phyloP scores from a whole-genome alignment of 1,140 invertebrate genomes.

The Episyrphus balteatus region DNA sequence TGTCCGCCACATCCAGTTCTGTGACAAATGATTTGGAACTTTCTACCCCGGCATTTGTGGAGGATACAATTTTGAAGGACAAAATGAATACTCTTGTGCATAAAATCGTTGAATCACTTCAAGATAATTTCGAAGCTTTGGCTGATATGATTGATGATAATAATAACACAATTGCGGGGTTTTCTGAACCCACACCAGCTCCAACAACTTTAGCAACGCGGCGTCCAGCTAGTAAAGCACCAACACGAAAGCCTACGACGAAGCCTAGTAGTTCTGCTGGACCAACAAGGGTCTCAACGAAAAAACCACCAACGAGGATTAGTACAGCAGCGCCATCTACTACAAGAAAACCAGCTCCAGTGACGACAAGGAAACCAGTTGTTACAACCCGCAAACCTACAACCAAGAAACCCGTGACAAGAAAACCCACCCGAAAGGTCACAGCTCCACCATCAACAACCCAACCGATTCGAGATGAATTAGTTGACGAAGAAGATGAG shows the following conservation, averaged over 20 bases:
- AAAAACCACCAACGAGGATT: slow-evolving; percentile 36
- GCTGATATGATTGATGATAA: slow-evolving; percentile 54
- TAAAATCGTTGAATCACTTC: slow-evolving; percentile 68
- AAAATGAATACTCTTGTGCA: slow-evolving; percentile 72
- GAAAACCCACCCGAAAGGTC: slow-evolving; percentile 12
- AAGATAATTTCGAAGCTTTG: slow-evolving; percentile 67
- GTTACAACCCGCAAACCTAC: slow-evolving; percentile 29
- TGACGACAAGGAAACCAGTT: slow-evolving; percentile 26
- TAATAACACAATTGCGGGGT: slow-evolving; percentile 21
- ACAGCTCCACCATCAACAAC: slow-evolving; percentile 15
- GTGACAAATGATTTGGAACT: slow-evolving; percentile 50
- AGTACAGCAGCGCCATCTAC: slow-evolving; percentile 38
- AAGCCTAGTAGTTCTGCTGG: slow-evolving; percentile 11
- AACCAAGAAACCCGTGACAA: slow-evolving; percentile 38
- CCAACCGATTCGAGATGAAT: slow-evolving; percentile 18
- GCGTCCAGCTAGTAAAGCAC: slow-evolving; percentile 15
- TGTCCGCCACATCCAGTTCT: slow-evolving; percentile 47
- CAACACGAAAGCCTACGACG: slow-evolving; percentile 20
- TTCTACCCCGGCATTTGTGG: slow-evolving; percentile 58
- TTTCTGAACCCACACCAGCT: slow-evolving; percentile 8
- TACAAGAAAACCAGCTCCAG: slow-evolving; percentile 17
- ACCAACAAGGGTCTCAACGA: slow-evolving; percentile 11
- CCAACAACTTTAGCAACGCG: slow-evolving; percentile 6
- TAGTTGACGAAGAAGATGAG: slow-evolving; percentile 38
- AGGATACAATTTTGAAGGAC: slow-evolving; percentile 60